Conservation (phyloP, 2,888 invertebrate species). For the Aradus depressus region DNA sequence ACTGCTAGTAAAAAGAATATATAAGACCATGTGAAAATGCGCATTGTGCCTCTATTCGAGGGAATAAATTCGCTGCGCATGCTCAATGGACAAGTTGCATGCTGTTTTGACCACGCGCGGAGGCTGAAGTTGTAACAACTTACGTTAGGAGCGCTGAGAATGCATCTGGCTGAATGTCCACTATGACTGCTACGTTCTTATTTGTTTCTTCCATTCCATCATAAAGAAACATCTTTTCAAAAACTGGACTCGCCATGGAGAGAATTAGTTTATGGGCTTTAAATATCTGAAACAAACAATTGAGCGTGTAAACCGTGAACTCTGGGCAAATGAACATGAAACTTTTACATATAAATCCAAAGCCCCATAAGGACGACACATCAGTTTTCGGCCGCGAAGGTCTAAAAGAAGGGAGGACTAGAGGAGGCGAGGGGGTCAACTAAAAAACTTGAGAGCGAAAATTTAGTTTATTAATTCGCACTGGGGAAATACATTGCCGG, state of each 20-base stretch:
- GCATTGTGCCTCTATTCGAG: too few species aligned
- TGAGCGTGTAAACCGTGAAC: not conserved
- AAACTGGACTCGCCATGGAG: constrained; percentile 79
- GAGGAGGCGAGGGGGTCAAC: too few species aligned
- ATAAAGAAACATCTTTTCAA: constrained; percentile 71
- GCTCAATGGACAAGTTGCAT: too few species aligned
- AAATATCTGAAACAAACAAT: constrained; percentile 42
- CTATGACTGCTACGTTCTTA: constrained; percentile 54
- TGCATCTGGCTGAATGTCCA: constrained; percentile 76
- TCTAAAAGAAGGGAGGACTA: not conserved
- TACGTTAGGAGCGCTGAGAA: constrained; percentile 69
- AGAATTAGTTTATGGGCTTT: constrained; percentile 68
- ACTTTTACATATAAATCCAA: not conserved
- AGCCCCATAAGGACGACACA: too few species aligned
- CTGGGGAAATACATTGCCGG: too few species aligned
- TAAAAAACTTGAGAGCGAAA: too few species aligned
- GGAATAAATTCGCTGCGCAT: too few species aligned
- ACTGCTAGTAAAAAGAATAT: too few species aligned
- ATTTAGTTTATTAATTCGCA: too few species aligned
- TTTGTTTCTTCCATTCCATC: constrained; percentile 70
- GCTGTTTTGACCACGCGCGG: too few species aligned
- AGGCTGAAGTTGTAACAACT: constrained; percentile 33
- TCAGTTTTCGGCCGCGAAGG: not conserved
- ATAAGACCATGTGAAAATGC: too few species aligned
- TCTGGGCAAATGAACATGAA: not conserved